Base-by-base conservation (phyloP, 2,797 vertebrate genomes). In the Synanceia verrucosa region DNA sequence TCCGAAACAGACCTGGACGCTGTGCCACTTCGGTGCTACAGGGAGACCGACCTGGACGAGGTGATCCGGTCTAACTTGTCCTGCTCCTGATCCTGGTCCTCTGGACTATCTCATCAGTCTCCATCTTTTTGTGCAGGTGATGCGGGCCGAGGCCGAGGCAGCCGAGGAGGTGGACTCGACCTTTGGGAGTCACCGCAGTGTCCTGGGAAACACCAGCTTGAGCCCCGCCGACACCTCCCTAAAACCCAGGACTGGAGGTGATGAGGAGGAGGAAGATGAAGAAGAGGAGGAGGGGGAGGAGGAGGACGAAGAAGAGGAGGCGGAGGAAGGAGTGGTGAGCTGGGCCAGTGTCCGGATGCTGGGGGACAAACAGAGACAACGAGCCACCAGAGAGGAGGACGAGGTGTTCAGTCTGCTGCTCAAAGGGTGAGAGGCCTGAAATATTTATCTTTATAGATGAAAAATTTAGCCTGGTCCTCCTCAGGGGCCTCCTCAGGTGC, bases 1-100 rank as follows among this genome's bases (percentile, higher is more conserved):
- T 98, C 97, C 0, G 97, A 99, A 91, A 99, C 97, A 0, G 97
- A 99, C 64, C 88, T 99, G 92, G 97, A 99, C 85, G 94, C 95
- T 0, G 96, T 98, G 61, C 97, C 97, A 0, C 91, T 97, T 85
- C 94, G 97, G 77, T 97, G 96, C 92, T 99, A 98, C 91, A 91
- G 94, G 0, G 97, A 98, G 88, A 98, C 97, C 3, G 94, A 98
- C 89, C 96, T 98, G 3, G 97, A 98, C 3, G 96, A 97, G 86
- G 96, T 97, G 87, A 31, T 43, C 36, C 1, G 9, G 4, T 9
- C n/a, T 43, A n/a, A n/a, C n/a, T n/a, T n/a, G n/a, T n/a, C n/a
- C n/a, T n/a, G n/a, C n/a, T n/a, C n/a, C n/a, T n/a, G 34, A 24
- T 18, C 34, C 18, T n/a, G n/a, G n/a, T n/a, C 3, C 18, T 0